These are phyloP conservation scores for Potamarius usumacintae DNA, from an alignment of 2,113 vertebrate genomes.

Conservation along the genomic window DNA sequence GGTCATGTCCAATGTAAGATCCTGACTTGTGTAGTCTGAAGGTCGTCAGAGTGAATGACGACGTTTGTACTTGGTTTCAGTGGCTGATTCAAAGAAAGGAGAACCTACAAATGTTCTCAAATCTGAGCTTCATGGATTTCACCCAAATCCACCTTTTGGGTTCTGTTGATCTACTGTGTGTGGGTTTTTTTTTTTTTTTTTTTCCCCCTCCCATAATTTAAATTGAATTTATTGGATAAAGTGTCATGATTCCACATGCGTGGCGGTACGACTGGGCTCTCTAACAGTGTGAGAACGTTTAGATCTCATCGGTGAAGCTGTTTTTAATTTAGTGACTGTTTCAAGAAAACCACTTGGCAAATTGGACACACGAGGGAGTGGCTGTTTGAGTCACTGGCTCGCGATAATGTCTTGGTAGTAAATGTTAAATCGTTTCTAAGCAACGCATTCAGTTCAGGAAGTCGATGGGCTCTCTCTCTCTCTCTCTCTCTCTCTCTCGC, in stretches of 20 bases:
- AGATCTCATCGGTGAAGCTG: neutral
- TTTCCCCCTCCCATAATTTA: neutral
- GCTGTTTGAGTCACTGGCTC: neutral
- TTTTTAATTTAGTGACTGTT: neutral
- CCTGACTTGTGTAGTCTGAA: neutral
- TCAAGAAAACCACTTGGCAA: neutral
- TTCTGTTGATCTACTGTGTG: neutral
- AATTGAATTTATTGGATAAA: neutral
- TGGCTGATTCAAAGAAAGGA: neutral
- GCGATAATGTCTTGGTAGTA: neutral
- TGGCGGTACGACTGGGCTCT: too few species aligned
- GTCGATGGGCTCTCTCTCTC: neutral
- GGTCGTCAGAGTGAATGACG: neutral
- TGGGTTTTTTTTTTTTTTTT: neutral
- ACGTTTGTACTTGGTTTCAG: neutral
- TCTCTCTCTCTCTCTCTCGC: neutral
- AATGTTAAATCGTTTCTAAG: constrained; percentile 18
- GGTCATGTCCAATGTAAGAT: too few species aligned
- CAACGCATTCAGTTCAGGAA: neutral
- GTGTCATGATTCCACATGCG: too few species aligned
- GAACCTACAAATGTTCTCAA: neutral
- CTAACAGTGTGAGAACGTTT: neutral
- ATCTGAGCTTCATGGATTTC: neutral
- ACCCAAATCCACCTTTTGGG: constrained; percentile 28
- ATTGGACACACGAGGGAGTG: neutral